Percentiles rank a stretch among this genome's conserved stretches.
Evolutionary conservation across 2,888 invertebrate species (phyloP).

Genomic region (Rhyacophila evoluta): DNA sequence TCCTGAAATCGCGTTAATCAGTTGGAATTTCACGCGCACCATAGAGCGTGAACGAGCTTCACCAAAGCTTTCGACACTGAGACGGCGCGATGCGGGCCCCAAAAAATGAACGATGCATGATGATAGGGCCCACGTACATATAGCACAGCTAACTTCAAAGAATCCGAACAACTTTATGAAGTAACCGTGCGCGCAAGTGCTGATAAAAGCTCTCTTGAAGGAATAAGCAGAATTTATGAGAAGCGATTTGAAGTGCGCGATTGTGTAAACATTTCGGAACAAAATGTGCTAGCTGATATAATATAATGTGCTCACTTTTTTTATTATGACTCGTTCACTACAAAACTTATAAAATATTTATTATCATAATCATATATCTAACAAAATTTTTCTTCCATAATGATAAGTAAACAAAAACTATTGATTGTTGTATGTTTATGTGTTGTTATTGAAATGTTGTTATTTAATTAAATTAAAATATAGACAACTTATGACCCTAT

Average conservation of each 20-base stretch:
- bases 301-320: background rate
- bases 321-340: background rate
- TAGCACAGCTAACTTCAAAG: background rate
- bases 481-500: no score
- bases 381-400: no score
- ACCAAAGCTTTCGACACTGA: background rate
- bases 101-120: slow-evolving; percentile 19
- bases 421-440: no score
- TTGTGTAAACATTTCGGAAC: background rate
- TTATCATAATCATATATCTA: no score
- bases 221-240: slow-evolving; percentile 2
- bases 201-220: slow-evolving; percentile 14
- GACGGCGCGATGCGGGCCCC: slow-evolving; percentile 13
- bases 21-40: background rate
- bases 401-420: no score
- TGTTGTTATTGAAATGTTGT: no score
- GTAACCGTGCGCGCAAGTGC: slow-evolving; percentile 9
- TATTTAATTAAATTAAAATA: no score
- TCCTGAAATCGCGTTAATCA: background rate
- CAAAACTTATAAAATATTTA: no score
- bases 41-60: background rate
- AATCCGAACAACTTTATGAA: slow-evolving; percentile 11
- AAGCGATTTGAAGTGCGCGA: background rate
- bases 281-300: background rate
- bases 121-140: slow-evolving; percentile 9